A percentile compares a stretch with the other conserved stretches of the same genome.
Evolutionary conservation across 1,140 invertebrate genomes (phyloP).

Genomic region (Leptonema lineaticorne): DNA sequence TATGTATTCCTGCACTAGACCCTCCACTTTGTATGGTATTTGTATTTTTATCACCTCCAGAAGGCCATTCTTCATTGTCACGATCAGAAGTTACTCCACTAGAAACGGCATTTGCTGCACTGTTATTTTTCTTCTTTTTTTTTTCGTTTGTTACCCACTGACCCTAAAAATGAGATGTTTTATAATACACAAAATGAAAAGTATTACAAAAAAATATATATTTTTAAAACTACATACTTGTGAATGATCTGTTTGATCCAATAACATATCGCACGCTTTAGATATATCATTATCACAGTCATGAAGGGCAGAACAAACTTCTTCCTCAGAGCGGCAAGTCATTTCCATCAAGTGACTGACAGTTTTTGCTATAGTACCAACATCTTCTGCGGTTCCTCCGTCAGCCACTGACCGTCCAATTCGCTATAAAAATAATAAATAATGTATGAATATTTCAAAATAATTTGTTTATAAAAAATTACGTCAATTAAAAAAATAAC

Average conservation of each 20-base stretch:
- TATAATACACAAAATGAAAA: not conserved
- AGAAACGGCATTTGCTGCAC: constrained; percentile 56
- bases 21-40: constrained; percentile 38
- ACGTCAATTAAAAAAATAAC: not conserved
- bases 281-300: constrained; percentile 78
- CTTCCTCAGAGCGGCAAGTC: constrained; percentile 77
- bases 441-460: not conserved
- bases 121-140: constrained; percentile 75
- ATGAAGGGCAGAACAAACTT: constrained; percentile 79
- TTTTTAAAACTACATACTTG: constrained; percentile 44
- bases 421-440: constrained; percentile 8
- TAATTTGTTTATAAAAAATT: not conserved
- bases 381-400: constrained; percentile 26
- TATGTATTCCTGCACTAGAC: not conserved
- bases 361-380: constrained; percentile 44
- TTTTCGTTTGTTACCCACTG: constrained; percentile 80
- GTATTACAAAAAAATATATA: not conserved
- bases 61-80: constrained; percentile 8
- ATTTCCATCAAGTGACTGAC: constrained; percentile 79
- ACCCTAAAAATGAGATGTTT: constrained; percentile 53
- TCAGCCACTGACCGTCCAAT: not conserved
- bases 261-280: constrained; percentile 60
- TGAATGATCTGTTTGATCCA: constrained; percentile 51
- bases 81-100: constrained; percentile 36
- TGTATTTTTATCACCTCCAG: not conserved